These are phyloP conservation scores for Wiebesia pumilae DNA, from an alignment of 1,140 invertebrate genomes.

Conservation along the genomic window DNA sequence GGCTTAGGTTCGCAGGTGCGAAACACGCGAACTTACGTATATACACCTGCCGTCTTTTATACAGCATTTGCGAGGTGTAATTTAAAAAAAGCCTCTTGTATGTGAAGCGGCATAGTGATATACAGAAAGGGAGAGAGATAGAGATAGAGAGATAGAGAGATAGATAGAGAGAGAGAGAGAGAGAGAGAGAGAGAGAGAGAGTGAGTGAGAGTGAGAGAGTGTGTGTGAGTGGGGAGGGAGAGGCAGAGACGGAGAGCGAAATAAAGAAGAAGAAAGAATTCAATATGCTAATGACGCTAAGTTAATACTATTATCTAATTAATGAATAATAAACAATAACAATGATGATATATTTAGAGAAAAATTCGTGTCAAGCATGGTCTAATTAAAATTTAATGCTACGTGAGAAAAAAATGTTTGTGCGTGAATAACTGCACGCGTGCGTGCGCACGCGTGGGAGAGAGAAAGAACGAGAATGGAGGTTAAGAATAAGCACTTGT, in stretches of 20 bases:
- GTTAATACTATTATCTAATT: constrained; percentile 22
- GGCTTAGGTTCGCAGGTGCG: neutral
- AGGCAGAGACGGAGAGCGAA: neutral
- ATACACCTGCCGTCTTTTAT: neutral
- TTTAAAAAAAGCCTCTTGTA: neutral
- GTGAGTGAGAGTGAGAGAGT: neutral
- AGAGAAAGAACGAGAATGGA: constrained; percentile 2
- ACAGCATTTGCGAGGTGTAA: neutral
- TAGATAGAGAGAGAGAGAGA: neutral
- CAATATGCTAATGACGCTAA: neutral
- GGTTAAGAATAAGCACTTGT: neutral
- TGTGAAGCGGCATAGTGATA: neutral
- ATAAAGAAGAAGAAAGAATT: neutral
- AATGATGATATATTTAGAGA: constrained; percentile 29
- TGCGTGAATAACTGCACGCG: neutral
- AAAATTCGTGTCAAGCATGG: constrained; percentile 18
- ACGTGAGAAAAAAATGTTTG: neutral
- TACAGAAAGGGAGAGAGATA: neutral
- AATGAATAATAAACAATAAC: constrained; percentile 42
- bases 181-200: neutral
- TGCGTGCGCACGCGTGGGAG: neutral
- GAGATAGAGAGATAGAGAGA: neutral
- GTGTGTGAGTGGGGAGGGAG: neutral
- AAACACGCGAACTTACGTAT: constrained; percentile 9
- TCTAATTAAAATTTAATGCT: constrained; percentile 35